These are phyloP conservation scores for Tenthredo scrophulariae DNA, from an alignment of 2,888 invertebrate species.

Conservation along the genomic window DNA sequence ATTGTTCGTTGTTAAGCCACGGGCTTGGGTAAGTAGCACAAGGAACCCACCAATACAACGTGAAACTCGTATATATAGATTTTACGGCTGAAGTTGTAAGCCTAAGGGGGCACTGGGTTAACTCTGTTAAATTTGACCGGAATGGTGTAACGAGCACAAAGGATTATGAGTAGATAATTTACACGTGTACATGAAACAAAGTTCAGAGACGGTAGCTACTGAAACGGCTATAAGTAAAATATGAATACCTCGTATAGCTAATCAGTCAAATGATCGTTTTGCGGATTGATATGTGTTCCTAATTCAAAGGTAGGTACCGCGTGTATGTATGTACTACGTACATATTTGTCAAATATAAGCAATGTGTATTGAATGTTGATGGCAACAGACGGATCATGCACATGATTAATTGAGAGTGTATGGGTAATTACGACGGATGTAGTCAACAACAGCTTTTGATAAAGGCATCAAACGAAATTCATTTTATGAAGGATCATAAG, in stretches of 20 bases:
- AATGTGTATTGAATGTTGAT: background rate
- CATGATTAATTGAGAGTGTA: background rate
- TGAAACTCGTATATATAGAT: slow-evolving; percentile 16
- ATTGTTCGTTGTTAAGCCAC: background rate
- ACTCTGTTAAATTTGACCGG: slow-evolving; percentile 31
- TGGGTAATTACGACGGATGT: background rate
- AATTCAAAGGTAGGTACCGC: background rate
- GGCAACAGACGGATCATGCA: background rate
- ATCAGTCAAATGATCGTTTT: background rate
- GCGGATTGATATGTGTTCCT: background rate
- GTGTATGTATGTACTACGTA: background rate
- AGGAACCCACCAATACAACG: background rate
- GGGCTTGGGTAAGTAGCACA: background rate
- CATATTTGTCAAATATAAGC: background rate
- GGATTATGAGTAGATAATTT: slow-evolving; percentile 8
- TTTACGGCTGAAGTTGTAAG: slow-evolving; percentile 12
- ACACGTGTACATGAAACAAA: background rate
- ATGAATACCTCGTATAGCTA: background rate
- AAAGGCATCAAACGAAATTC: background rate
- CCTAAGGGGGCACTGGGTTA: background rate
- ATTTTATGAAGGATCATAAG: background rate
- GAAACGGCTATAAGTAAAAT: background rate
- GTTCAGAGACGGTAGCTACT: background rate
- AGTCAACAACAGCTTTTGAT: background rate
- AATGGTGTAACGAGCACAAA: slow-evolving; percentile 11